Percentiles rank a stretch among this genome's conserved stretches.
phyloP scores from a whole-genome alignment of 2,113 vertebrate genomes.

The Neodontobutis hainanensis region DNA sequence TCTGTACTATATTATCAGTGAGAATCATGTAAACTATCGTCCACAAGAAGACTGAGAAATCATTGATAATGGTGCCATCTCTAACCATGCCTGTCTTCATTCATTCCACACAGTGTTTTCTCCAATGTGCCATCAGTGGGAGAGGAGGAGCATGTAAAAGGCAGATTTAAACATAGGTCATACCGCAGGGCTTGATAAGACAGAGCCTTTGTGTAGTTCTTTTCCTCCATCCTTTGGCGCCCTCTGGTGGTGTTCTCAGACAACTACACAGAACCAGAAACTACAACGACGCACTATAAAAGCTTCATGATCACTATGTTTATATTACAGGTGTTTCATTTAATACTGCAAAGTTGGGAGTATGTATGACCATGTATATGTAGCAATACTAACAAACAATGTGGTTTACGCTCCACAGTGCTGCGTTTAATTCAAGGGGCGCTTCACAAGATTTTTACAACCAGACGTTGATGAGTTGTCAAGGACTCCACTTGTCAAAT shows the following conservation, averaged over 20 bases:
- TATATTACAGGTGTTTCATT: constrained; percentile 10
- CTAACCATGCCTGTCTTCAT: constrained; percentile 29
- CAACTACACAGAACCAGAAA: constrained; percentile 1
- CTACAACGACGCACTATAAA: not conserved
- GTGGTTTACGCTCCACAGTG: constrained; percentile 1
- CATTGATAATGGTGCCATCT: constrained; percentile 57
- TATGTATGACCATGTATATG: constrained; percentile 27
- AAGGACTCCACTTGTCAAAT: not conserved
- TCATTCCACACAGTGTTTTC: constrained; percentile 51
- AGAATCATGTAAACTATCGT: constrained; percentile 18
- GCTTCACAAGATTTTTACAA: not conserved
- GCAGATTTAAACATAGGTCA: constrained; percentile 35
- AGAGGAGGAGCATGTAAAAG: constrained; percentile 15
- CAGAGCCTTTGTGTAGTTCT: not conserved
- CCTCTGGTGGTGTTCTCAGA: constrained; percentile 49
- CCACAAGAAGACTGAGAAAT: constrained; percentile 3
- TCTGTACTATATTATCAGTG: not conserved
- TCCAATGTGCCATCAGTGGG: constrained; percentile 68
- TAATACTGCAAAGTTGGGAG: not conserved
- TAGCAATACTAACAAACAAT: constrained; percentile 53
- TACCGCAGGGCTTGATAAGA: constrained; percentile 19
- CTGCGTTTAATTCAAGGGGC: constrained; percentile 6
- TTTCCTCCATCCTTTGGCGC: constrained; percentile 29
- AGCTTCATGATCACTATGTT: constrained; percentile 13
- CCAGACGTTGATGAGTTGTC: constrained; percentile 1